phyloP scores from a whole-genome alignment of 2,888 invertebrate genomes.

The Galerucella calmariensis region DNA sequence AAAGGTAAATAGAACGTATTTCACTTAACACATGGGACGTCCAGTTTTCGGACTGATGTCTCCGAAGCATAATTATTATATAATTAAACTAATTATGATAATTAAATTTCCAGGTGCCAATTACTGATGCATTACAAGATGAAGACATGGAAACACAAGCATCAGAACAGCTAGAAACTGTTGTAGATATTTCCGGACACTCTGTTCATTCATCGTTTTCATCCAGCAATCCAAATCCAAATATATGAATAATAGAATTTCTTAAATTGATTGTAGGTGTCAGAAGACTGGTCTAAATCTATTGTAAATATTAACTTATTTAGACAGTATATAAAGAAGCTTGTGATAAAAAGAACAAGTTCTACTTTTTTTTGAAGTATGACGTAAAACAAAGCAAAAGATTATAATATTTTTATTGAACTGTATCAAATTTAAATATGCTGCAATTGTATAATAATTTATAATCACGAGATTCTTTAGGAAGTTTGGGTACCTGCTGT shows the following conservation, averaged over 20 bases:
- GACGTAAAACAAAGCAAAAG: no score
- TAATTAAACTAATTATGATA: not conserved
- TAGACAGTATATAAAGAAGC: conserved; percentile 13
- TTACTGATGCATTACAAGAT: conserved; percentile 39
- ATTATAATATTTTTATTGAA: no score
- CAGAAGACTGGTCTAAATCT: conserved; percentile 54
- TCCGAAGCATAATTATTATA: not conserved
- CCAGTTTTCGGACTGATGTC: not conserved
- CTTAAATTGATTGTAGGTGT: conserved; percentile 51
- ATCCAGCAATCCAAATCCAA: not conserved
- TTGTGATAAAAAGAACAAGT: conserved; percentile 19
- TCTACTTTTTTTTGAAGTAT: conserved; percentile 11
- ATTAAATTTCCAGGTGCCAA: conserved; percentile 35
- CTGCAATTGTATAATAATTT: no score
- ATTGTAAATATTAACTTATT: conserved; percentile 27
- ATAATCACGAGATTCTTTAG: conserved; percentile 6
- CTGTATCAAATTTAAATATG: no score
- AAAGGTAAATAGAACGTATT: conserved; percentile 32
- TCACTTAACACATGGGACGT: not conserved
- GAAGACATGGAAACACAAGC: conserved; percentile 45
- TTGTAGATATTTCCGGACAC: conserved; percentile 40
- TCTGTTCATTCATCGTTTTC: conserved; percentile 50
- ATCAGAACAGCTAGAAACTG: conserved; percentile 37
- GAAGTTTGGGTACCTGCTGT: not conserved
- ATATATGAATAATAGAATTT: conserved; percentile 25